Evolutionary conservation across 2,888 invertebrate genomes (phyloP).

Genomic region (Meteorus colon): DNA sequence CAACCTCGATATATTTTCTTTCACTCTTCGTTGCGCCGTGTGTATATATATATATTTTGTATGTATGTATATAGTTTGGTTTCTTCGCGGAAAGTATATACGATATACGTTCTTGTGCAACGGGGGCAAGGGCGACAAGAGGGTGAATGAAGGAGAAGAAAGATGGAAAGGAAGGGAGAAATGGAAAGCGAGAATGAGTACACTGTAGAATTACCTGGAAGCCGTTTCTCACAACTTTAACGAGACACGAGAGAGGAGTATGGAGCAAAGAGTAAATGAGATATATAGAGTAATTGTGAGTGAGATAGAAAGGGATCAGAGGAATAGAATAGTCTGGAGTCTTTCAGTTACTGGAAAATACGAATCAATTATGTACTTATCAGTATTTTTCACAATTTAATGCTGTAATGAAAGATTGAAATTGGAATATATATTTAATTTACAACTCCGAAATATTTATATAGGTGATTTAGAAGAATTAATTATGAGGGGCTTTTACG

Average conservation of each 20-base stretch:
- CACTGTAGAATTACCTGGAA: slow-evolving; percentile 52
- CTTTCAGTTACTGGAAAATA: slow-evolving; percentile 43
- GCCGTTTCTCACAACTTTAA: slow-evolving; percentile 53
- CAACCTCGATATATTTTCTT: slow-evolving; percentile 34
- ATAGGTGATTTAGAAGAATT: no score
- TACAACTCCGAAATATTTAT: no score
- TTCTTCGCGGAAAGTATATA: slow-evolving; percentile 10
- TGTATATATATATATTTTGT: neutral
- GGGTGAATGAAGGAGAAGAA: slow-evolving; percentile 23
- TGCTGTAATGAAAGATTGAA: neutral
- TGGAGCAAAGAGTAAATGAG: slow-evolving; percentile 14
- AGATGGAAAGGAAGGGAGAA: slow-evolving; percentile 14
- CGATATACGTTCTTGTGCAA: neutral
- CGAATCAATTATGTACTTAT: slow-evolving; percentile 52
- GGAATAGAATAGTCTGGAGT: slow-evolving; percentile 25
- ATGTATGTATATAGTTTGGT: neutral
- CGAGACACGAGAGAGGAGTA: slow-evolving; percentile 48
- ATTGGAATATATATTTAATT: no score
- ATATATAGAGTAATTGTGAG: neutral
- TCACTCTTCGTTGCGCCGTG: slow-evolving; percentile 10
- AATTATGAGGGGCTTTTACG: no score
- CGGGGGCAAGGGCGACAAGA: slow-evolving; percentile 34
- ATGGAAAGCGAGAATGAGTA: slow-evolving; percentile 25
- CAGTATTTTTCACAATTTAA: slow-evolving; percentile 46
- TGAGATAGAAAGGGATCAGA: neutral